Evolutionary conservation across 1,140 invertebrate genomes (phyloP), one percentile per base, ranked within the genome.

Genomic region (Cydia pomonella): DNA sequence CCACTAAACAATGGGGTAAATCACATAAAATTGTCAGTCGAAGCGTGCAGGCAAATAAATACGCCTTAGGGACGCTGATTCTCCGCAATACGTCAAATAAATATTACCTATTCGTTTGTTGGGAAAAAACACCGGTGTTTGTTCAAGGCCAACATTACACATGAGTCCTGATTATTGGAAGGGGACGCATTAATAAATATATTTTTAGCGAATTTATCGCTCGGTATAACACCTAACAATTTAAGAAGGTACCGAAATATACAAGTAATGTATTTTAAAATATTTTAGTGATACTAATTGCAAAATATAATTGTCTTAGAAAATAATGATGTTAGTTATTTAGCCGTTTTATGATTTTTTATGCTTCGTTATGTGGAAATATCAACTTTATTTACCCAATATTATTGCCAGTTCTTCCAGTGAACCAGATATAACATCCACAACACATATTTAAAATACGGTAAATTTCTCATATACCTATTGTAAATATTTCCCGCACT

Each of bases 21-120:
- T 91, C 89, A 87, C 84, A 84, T 69, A 82, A 85, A 80, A 88
- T 84, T 87, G 86, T 74, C 80, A 82, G 85, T 63, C 79, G 79
- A 84, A 77, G 86, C 88, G 87, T 86, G 80, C 78, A 83, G 81
- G 80, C 87, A 89, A 90, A 88, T 87, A 90, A 92, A 91, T 80
- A 82, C 81, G 81, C 89, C 85, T 79, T 80, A 78, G 89, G 89
- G 88, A 92, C 75, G 64, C 82, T 87, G 89, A 87, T 88, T 87
- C 85, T 82, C 88, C 83, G 77, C 89, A 86, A 83, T 84, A 80
- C 80, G 76, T 87, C 86, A 90, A 85, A 88, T 84, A 89, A 88
- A 88, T 88, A 88, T 87, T 87, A 85, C 86, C 83, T 84, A 84
- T 84, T 84, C 41, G 69, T 74, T 44, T 73, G 77, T 80, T 69